Conservation (phyloP, 1,140 invertebrate genomes). For the Hirudo medicinalis region DNA sequence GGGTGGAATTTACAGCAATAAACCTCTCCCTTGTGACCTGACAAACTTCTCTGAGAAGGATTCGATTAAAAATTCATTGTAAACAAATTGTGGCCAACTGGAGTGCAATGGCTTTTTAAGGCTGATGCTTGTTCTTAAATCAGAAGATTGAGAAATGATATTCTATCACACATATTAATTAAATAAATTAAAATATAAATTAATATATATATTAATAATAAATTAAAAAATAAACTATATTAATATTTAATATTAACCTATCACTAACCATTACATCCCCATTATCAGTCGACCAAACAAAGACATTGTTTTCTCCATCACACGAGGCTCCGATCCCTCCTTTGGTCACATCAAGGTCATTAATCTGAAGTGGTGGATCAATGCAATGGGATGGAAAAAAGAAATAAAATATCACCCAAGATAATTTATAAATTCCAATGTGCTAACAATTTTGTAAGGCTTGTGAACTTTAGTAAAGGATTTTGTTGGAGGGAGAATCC, state of each 20-base stretch:
- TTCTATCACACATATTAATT: slow-evolving; percentile 29
- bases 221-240: too few species aligned
- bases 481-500: too few species aligned
- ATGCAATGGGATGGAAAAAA: too few species aligned
- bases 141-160: slow-evolving; percentile 15
- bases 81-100: neutral
- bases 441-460: too few species aligned
- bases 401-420: too few species aligned
- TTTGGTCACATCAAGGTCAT: slow-evolving; percentile 43
- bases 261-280: slow-evolving; percentile 45
- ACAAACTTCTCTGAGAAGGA: slow-evolving; percentile 44
- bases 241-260: too few species aligned
- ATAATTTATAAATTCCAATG: too few species aligned
- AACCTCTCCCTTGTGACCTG: slow-evolving; percentile 55
- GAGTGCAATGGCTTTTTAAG: neutral
- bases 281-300: slow-evolving; percentile 52
- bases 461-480: too few species aligned
- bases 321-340: slow-evolving; percentile 51
- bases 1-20: slow-evolving; percentile 59
- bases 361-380: neutral
- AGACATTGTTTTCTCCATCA: slow-evolving; percentile 48
- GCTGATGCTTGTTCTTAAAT: neutral
- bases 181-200: too few species aligned
- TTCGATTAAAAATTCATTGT: neutral
- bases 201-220: too few species aligned